Evolutionary conservation across 2,113 vertebrate genomes (phyloP), one percentile per base, ranked within the genome.

Genomic region (Gallinago jamesoni): DNA sequence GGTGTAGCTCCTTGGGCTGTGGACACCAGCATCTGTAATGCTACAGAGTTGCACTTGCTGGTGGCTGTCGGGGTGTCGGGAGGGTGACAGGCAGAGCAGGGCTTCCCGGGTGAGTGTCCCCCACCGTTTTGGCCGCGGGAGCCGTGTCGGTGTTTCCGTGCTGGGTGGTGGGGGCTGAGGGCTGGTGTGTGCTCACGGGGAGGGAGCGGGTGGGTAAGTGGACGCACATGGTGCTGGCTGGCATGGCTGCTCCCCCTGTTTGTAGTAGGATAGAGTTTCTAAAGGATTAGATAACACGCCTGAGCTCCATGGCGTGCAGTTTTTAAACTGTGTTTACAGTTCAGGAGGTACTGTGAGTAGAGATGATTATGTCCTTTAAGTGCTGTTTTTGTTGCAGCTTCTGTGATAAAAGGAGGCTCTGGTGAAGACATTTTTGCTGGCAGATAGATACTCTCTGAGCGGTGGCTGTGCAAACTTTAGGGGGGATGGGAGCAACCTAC

Each of bases 241-340:
- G 83, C 80, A 39, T 77, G 21, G 56, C 89, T 20, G 64, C 90
- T 87, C 60, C 35, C 66, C 6, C 28, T 85, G 77, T 87, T 94
- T 94, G 93, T 55, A 70, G 90, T 59, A 27, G 92, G 88, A 48
- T 96, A 69, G 77, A 74, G 83, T 94, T 96, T 87, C 88, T 66
- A 60, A 87, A 87, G 92, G 85, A 94, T 96, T 92, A 94, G 88
- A 83, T 96, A 93, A 94, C 91, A 73, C 0, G 73, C 67, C 87
- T 66, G 84, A 85, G 72, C 87, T 87, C 91, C 64, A 6, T 27
- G 90, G 91, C 1, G 5, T 93, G 87, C 88, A 67, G 69, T 84
- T 96, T 84, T 79, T 39, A 86, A 95, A 90, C 89, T 91, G 75
- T 93, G 82, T 93, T 96, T 94, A 88, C 93, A 94, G 83, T 95